Evolutionary conservation across 64 coral and sea anemone genomes (phyloP).

Genomic region (Orbicella faveolata): DNA sequence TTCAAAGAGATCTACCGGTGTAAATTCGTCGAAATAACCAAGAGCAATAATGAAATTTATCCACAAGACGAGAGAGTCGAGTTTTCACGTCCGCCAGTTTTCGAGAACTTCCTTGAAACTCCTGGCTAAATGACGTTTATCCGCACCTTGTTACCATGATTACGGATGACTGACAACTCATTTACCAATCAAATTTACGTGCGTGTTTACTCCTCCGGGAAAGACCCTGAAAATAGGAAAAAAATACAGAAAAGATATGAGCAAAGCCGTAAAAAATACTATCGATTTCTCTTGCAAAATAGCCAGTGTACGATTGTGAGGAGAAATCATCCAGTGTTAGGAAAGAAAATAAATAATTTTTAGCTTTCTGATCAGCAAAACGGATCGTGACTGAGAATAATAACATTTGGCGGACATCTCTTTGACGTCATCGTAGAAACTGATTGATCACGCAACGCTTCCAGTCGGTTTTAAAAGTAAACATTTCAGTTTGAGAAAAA

Average conservation of each 20-base stretch:
- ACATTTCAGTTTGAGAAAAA: no score
- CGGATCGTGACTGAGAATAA: background rate
- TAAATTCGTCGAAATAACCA: background rate
- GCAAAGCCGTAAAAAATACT: background rate
- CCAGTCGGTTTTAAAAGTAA: no score
- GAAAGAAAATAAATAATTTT: background rate
- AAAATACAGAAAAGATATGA: background rate
- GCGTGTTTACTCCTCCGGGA: background rate
- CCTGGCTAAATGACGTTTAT: constrained; percentile 11
- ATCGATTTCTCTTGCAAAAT: background rate
- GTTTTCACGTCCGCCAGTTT: background rate
- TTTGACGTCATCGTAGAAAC: background rate
- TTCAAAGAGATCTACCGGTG: background rate
- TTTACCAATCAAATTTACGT: constrained; percentile 9
- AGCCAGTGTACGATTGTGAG: background rate
- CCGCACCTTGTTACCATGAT: background rate
- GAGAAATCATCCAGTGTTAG: background rate
- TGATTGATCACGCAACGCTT: background rate
- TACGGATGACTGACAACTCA: constrained; percentile 16
- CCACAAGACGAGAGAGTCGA: background rate
- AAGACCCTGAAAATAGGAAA: constrained; percentile 7
- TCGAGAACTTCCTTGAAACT: constrained; percentile 24
- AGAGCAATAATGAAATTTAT: background rate
- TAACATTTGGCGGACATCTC: background rate
- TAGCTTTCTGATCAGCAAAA: background rate